Evolutionary conservation across 2,113 vertebrate species (phyloP).

Genomic region (Caretta caretta): DNA sequence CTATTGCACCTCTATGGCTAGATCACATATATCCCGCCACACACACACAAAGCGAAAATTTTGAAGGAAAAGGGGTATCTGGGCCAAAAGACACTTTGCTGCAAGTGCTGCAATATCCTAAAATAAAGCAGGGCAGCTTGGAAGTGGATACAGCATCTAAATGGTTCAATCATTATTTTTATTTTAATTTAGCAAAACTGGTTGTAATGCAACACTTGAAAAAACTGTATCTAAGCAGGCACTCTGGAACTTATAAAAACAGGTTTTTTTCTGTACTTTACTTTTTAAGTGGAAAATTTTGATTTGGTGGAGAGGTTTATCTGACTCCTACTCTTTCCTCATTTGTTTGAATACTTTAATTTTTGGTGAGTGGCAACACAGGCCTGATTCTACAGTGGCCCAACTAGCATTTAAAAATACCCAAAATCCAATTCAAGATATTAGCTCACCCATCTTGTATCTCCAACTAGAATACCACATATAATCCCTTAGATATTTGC

Average conservation of each 20-base stretch:
- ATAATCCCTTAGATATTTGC: neutral
- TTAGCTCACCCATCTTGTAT: neutral
- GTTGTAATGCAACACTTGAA: neutral
- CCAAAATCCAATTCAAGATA: neutral
- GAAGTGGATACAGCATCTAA: neutral
- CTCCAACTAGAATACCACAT: neutral
- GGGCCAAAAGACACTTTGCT: neutral
- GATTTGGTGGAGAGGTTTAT: constrained; percentile 6
- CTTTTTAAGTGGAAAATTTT: neutral
- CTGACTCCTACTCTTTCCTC: neutral
- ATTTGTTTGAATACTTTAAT: neutral
- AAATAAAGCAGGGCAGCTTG: neutral
- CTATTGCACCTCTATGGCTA: neutral
- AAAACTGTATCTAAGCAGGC: neutral
- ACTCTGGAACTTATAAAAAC: neutral
- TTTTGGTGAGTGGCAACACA: neutral
- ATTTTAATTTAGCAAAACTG: neutral
- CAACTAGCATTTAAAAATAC: neutral
- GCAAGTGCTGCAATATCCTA: neutral
- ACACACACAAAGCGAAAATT: neutral
- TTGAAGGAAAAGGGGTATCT: neutral
- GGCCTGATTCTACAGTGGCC: neutral
- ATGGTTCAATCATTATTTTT: neutral
- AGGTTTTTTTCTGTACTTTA: neutral
- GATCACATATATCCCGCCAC: neutral